phyloP scores from a whole-genome alignment of 2,888 invertebrate species.

The Vandiemenella viatica region DNA sequence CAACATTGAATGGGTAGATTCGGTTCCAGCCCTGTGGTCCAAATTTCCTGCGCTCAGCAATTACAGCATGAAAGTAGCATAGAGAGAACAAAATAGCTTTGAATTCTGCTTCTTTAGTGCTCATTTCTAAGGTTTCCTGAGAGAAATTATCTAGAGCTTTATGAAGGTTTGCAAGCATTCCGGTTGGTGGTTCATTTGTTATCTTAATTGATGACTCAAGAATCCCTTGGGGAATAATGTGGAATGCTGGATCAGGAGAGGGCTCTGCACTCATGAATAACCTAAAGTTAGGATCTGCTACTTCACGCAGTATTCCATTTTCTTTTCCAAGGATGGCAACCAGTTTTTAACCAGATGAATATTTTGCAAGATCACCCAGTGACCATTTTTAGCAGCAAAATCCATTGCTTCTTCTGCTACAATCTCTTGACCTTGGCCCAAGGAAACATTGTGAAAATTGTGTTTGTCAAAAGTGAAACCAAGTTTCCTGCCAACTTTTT shows the following conservation, averaged over 20 bases:
- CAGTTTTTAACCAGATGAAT: slow-evolving; percentile 82
- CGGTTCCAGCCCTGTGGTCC: slow-evolving; percentile 90
- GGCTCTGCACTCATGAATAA: slow-evolving; percentile 84
- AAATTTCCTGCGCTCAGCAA: slow-evolving; percentile 83
- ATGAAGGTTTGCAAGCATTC: slow-evolving; percentile 87
- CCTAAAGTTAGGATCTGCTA: slow-evolving; percentile 45
- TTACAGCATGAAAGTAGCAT: slow-evolving; percentile 90
- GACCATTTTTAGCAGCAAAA: slow-evolving; percentile 54
- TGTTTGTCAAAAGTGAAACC: slow-evolving; percentile 64
- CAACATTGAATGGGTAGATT: slow-evolving; percentile 42
- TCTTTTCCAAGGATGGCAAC: slow-evolving; percentile 78
- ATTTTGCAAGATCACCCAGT: slow-evolving; percentile 90
- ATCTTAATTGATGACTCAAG: slow-evolving; percentile 88
- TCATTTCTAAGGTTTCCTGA: slow-evolving; percentile 85
- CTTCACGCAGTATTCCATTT: slow-evolving; percentile 66
- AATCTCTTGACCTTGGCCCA: slow-evolving; percentile 88
- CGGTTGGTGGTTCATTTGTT: slow-evolving; percentile 89
- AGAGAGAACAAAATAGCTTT: slow-evolving; percentile 77
- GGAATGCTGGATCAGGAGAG: slow-evolving; percentile 45
- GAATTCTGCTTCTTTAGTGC: slow-evolving; percentile 84
- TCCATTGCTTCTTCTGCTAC: slow-evolving; percentile 82
- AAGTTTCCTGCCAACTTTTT: slow-evolving; percentile 63
- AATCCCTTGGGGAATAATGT: slow-evolving; percentile 58
- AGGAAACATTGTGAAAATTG: slow-evolving; percentile 83
- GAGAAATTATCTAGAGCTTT: slow-evolving; percentile 84